Conservation (phyloP, 2,113 vertebrate genomes). For the Brevimyrus niger region DNA sequence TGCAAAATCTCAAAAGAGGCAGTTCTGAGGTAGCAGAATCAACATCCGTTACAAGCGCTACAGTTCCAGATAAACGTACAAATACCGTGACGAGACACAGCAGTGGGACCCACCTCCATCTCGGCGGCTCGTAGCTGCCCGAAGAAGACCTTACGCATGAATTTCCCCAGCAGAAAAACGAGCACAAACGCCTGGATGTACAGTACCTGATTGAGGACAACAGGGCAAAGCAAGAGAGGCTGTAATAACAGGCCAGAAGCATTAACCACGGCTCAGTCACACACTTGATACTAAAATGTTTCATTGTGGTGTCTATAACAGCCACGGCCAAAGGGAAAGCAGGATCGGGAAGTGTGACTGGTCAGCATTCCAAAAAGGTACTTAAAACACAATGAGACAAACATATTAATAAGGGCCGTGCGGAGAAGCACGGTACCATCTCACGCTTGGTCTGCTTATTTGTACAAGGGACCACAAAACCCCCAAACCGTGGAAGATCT, state of each 20-base stretch:
- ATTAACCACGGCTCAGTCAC: neutral
- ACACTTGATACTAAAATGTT: neutral
- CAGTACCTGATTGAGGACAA: constrained; percentile 63
- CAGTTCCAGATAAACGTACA: neutral
- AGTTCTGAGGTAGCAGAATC: neutral
- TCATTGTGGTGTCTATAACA: neutral
- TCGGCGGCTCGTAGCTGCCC: constrained; percentile 86
- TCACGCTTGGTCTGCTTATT: neutral
- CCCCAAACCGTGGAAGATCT: neutral
- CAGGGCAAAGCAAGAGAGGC: neutral
- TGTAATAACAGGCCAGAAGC: neutral
- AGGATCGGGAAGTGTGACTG: neutral
- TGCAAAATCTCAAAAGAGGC: neutral
- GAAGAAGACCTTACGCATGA: constrained; percentile 93
- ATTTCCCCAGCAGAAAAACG: constrained; percentile 86
- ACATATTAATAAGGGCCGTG: neutral
- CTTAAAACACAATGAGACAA: neutral
- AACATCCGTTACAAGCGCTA: neutral
- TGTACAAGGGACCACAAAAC: neutral
- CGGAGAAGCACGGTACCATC: neutral
- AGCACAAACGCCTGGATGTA: constrained; percentile 92
- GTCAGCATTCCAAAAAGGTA: neutral
- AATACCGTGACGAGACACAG: neutral
- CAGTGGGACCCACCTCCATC: constrained; percentile 75
- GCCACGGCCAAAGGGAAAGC: neutral